These are phyloP conservation scores for Podarcis lilfordi DNA, from an alignment of 2,797 vertebrate genomes.

Conservation along the genomic window DNA sequence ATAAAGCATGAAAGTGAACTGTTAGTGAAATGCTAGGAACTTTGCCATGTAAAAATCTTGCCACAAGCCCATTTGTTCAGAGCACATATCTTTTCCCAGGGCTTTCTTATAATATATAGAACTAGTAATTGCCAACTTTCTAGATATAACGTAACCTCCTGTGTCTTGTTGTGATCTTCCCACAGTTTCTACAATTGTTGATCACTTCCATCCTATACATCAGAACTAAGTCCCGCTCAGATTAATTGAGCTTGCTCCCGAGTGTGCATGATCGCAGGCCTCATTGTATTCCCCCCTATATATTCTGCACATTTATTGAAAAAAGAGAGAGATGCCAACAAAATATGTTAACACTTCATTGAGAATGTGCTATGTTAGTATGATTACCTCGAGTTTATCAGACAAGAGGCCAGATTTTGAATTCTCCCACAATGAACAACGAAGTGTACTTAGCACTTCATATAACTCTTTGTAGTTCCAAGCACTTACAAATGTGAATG, in stretches of 20 bases:
- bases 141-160: background rate
- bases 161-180: constrained; percentile 5
- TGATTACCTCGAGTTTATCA: constrained; percentile 9
- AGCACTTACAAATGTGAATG: constrained; percentile 16
- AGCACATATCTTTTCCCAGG: background rate
- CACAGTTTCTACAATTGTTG: background rate
- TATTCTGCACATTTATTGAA: constrained; percentile 18
- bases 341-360: constrained; percentile 15
- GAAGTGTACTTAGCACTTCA: constrained; percentile 17
- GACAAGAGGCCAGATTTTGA: constrained; percentile 37
- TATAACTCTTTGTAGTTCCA: constrained; percentile 12
- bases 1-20: too few relatives aligned
- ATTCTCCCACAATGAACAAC: background rate
- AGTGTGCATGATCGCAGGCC: background rate
- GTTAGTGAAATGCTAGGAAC: background rate
- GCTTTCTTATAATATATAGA: background rate
- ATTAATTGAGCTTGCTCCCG: background rate
- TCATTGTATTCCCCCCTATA: background rate
- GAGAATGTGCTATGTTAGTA: constrained; percentile 1
- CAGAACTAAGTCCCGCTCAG: background rate
- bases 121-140: background rate
- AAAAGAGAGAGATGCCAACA: background rate
- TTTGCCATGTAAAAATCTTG: background rate
- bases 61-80: background rate
- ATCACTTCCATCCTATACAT: background rate